Conservation (phyloP, 2,888 invertebrate genomes). For the Eristalis tenax region DNA sequence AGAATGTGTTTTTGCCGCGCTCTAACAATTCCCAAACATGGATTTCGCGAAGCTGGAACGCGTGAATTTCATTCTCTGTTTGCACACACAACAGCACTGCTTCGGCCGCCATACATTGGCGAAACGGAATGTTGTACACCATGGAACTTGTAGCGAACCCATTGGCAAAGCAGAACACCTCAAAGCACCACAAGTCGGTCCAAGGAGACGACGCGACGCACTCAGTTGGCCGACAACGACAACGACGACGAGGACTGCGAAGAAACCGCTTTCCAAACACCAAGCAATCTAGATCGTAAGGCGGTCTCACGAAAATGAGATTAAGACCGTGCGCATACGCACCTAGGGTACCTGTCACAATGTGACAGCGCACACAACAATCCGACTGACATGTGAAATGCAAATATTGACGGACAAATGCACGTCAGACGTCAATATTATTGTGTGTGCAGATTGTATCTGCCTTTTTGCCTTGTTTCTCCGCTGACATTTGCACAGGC, state of each 20-base stretch:
- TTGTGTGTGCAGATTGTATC: conserved; percentile 45
- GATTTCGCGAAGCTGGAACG: conserved; percentile 68
- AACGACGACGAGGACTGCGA: conserved; percentile 8
- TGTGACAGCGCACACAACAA: conserved; percentile 42
- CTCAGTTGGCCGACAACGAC: background rate
- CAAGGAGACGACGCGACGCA: background rate
- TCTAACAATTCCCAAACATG: conserved; percentile 70
- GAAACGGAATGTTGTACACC: conserved; percentile 68
- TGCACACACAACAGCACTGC: conserved; percentile 44
- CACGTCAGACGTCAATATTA: conserved; percentile 70
- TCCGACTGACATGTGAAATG: conserved; percentile 68
- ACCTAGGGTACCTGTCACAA: conserved; percentile 43
- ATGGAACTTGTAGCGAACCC: conserved; percentile 41
- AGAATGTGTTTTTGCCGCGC: conserved; percentile 64
- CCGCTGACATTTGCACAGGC: conserved; percentile 51
- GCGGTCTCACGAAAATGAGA: conserved; percentile 13
- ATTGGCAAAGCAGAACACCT: conserved; percentile 53
- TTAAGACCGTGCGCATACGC: conserved; percentile 27
- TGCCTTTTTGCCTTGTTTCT: background rate
- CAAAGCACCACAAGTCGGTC: background rate
- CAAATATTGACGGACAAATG: conserved; percentile 63
- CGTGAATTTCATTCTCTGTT: conserved; percentile 65
- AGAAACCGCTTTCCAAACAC: conserved; percentile 51
- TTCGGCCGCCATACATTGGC: conserved; percentile 53
- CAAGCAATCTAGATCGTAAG: conserved; percentile 38